Base-by-base conservation (phyloP, 2,888 invertebrate species). In the Mamestra brassicae region DNA sequence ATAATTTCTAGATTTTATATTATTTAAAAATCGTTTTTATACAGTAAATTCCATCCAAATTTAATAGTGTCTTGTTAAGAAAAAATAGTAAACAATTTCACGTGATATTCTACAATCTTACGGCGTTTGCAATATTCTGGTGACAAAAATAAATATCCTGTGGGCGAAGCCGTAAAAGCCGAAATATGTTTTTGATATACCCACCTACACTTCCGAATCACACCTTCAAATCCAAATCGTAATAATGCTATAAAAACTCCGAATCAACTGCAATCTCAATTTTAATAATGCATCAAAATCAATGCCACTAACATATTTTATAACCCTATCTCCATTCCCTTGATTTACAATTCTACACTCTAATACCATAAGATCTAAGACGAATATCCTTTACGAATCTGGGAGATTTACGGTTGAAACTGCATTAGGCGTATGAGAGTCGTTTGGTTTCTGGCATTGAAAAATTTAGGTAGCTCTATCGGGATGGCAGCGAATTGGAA, bases 391-490 rank as follows among this genome's bases (percentile, higher is more conserved):
- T 10, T 76, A 0, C 6, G 4, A 7, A 13, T 50, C n/a, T 11
- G 34, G 38, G n/a, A 47, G 75, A 87, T 86, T 87, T 86, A 86
- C 83, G 34, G 63, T 61, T 65, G 63, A 50, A 76, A 79, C 81
- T 86, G 81, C 78, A 83, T 75, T 78, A 81, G 74, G 80, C 74
- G 64, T 78, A 62, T 71, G 77, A 58, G 64, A 69, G 69, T 52
- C 86, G 74, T 87, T 87, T 85, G 85, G 77, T 70, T 76, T 67
- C 58, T 76, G 85, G 74, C 83, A 66, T 85, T 87, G 86, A 86
- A 86, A 87, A 86, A 86, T 87, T 78, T 71, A 52, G 54, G 61
- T 17, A n/a, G 68, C 52, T 38, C 74, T 55, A 61, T 67, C 34
- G 15, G 61, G 38, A 69, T 71, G 76, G 85, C 81, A 83, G 38